Percentiles rank a stretch among this genome's conserved stretches.
phyloP scores from a whole-genome alignment of 2,113 vertebrate genomes.

The Leucopternis melanops region DNA sequence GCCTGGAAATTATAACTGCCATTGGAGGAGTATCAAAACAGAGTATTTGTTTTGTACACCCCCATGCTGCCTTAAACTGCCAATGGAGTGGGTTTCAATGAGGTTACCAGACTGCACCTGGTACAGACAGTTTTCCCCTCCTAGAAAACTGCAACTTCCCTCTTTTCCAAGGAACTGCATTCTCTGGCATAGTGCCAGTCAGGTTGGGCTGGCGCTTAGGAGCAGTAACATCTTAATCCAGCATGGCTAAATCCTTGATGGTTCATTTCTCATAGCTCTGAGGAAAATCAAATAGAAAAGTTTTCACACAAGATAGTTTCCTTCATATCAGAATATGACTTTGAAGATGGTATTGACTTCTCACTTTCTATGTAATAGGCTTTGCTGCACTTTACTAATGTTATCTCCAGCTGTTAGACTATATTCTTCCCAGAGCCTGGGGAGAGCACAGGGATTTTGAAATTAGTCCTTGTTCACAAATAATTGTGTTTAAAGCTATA shows the following conservation, averaged over 20 bases:
- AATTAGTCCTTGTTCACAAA: neutral
- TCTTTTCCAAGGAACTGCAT: neutral
- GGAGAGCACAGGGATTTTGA: neutral
- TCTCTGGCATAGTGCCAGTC: neutral
- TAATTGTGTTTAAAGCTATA: neutral
- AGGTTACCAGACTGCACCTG: neutral
- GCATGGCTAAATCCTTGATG: neutral
- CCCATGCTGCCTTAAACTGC: neutral
- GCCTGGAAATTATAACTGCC: neutral
- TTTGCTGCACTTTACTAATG: neutral
- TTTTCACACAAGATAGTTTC: neutral
- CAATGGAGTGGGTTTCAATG: neutral
- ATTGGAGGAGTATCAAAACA: neutral
- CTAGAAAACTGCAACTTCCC: neutral
- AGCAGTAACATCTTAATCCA: neutral
- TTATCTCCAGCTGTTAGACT: neutral
- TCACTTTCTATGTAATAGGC: neutral
- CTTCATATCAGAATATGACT: neutral
- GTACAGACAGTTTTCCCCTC: neutral
- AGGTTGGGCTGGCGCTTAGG: fast-evolving
- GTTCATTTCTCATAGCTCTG: neutral
- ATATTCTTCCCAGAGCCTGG: neutral
- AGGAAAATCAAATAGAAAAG: neutral
- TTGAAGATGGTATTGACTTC: neutral
- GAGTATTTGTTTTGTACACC: neutral